A percentile compares a stretch with the other conserved stretches of the same genome.
These are phyloP conservation scores for Corbicula japonica DNA, from an alignment of 2,888 invertebrate species.

Conservation along the genomic window DNA sequence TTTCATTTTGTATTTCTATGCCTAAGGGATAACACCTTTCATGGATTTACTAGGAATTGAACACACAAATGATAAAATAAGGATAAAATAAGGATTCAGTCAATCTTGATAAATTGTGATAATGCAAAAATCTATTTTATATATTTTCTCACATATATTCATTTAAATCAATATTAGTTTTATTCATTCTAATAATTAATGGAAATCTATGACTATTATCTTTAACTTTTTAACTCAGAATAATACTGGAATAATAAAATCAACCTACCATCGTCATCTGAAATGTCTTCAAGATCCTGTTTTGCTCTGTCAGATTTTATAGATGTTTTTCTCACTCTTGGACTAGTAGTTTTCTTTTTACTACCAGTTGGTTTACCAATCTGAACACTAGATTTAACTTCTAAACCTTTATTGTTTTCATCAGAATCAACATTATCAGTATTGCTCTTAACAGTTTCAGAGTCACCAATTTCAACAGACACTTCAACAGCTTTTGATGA, in stretches of 20 bases:
- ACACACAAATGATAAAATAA: too few relatives aligned
- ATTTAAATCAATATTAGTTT: too few relatives aligned
- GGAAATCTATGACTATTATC: too few relatives aligned
- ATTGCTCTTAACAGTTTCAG: background rate
- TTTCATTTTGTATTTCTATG: too few relatives aligned
- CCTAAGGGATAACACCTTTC: too few relatives aligned
- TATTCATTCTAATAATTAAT: too few relatives aligned
- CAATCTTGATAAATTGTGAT: too few relatives aligned
- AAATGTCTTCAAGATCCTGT: conserved; percentile 11
- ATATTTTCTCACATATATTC: background rate
- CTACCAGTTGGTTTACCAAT: conserved; percentile 4
- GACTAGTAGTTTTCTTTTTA: conserved; percentile 25
- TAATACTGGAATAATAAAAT: too few relatives aligned
- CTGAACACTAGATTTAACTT: conserved; percentile 28
- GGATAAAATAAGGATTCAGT: too few relatives aligned
- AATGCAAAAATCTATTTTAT: too few relatives aligned
- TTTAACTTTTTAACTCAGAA: too few relatives aligned
- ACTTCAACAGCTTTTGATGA: conserved; percentile 20
- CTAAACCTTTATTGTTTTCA: conserved; percentile 33
- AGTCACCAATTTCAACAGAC: background rate
- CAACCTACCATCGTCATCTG: conserved; percentile 46
- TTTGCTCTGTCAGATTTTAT: conserved; percentile 22
- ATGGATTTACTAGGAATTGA: too few relatives aligned
- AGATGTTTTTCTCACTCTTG: conserved; percentile 35
- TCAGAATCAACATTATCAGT: conserved; percentile 24